Percentiles rank a stretch among this genome's conserved stretches.
These are phyloP conservation scores for cat (Felis catus) DNA, from an alignment of 2,113 vertebrate species.

Conservation along the genomic window F.catus_Fca126_mat1.0 CM031411.1:98601501-98602000, in stretches of 20 bases:
- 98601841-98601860: neutral
- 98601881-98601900: too few relatives aligned
- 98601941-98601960: too few relatives aligned
- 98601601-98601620: neutral
- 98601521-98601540: conserved; percentile 18
- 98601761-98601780: neutral
- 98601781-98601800: neutral
- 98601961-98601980: too few relatives aligned
- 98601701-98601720: neutral
- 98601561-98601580: neutral
- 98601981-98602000: too few relatives aligned
- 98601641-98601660: neutral
- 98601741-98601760: neutral
- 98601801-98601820: neutral
- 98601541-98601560: neutral
- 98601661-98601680: neutral
- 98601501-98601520: neutral
- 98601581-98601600: neutral
- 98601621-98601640: conserved; percentile 40
- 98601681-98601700: neutral
- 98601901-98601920: too few relatives aligned
- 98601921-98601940: too few relatives aligned
- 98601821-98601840: neutral
- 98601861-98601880: neutral
- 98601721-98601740: neutral